A percentile compares a stretch with the other conserved stretches of the same genome.
These are phyloP conservation scores for Ostrea denselamellosa DNA, from an alignment of 1,140 invertebrate genomes.

Conservation along the genomic window DNA sequence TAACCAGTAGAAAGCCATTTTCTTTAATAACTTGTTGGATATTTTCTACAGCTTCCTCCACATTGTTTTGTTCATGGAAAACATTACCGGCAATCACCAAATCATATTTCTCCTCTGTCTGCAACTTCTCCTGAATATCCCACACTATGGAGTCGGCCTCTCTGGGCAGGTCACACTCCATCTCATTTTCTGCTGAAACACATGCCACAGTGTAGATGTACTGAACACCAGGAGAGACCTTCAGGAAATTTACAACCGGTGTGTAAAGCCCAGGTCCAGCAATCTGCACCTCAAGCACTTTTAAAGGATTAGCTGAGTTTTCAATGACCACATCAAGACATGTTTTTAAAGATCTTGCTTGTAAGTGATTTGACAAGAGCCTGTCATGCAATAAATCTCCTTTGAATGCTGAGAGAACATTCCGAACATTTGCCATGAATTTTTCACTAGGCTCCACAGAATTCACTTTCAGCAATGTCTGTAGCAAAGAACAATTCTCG, in stretches of 20 bases:
- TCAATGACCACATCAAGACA: conserved; percentile 86
- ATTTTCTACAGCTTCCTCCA: conserved; percentile 71
- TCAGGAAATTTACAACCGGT: conserved; percentile 62
- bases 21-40: conserved; percentile 83
- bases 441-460: conserved; percentile 28
- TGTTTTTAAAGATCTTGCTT: conserved; percentile 53
- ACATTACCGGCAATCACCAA: conserved; percentile 74
- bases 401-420: conserved; percentile 51
- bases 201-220: conserved; percentile 24
- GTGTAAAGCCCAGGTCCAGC: conserved; percentile 62
- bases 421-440: conserved; percentile 41
- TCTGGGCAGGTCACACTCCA: background rate
- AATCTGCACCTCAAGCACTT: conserved; percentile 85
- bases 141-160: conserved; percentile 69
- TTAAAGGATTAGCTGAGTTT: conserved; percentile 87
- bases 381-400: conserved; percentile 49
- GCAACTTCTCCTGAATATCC: conserved; percentile 66
- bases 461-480: conserved; percentile 56
- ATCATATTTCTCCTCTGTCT: conserved; percentile 64
- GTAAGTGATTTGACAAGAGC: conserved; percentile 52
- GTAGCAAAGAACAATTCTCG: conserved; percentile 45
- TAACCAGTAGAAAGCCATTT: conserved; percentile 87
- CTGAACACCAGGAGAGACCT: conserved; percentile 64
- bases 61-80: conserved; percentile 74
- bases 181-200: background rate